Percentiles rank a stretch among this genome's conserved stretches.
phyloP scores from a whole-genome alignment of 2,888 invertebrate genomes.

The Drosophila merina region DNA sequence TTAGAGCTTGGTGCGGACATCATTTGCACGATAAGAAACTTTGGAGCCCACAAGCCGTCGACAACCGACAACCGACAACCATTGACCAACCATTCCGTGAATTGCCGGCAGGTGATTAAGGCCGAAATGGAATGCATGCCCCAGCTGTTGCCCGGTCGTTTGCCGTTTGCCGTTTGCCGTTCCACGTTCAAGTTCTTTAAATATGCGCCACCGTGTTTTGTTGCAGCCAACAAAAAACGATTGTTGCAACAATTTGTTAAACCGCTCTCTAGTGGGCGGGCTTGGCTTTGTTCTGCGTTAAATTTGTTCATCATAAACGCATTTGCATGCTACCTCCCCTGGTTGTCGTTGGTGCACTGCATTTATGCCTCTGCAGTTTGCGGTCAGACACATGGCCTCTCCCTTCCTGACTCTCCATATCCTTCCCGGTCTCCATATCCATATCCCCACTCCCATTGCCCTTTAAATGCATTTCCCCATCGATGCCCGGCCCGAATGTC shows the following conservation, averaged over 20 bases:
- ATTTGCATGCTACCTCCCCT: slow-evolving; percentile 55
- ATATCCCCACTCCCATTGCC: not conserved
- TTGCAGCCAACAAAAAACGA: slow-evolving; percentile 31
- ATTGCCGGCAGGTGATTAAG: slow-evolving; percentile 56
- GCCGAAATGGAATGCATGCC: slow-evolving; percentile 34
- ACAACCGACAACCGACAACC: not conserved
- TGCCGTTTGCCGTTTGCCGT: slow-evolving; percentile 22
- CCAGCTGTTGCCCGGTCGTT: slow-evolving; percentile 54
- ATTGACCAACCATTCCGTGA: slow-evolving; percentile 29
- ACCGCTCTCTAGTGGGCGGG: slow-evolving; percentile 19
- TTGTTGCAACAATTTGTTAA: slow-evolving; percentile 53
- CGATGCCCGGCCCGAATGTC: slow-evolving; percentile 22
- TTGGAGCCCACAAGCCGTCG: not conserved
- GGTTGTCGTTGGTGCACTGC: slow-evolving; percentile 49
- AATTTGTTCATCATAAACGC: slow-evolving; percentile 79
- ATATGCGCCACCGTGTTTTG: slow-evolving; percentile 21
- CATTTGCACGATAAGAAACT: slow-evolving; percentile 34
- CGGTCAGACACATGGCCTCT: slow-evolving; percentile 75
- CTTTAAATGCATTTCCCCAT: not conserved
- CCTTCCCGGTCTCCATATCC: not conserved
- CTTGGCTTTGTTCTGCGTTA: slow-evolving; percentile 45
- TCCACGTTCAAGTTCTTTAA: slow-evolving; percentile 18
- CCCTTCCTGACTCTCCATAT: slow-evolving; percentile 40
- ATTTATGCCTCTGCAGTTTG: slow-evolving; percentile 75
- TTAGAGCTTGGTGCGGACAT: slow-evolving; percentile 15